Evolutionary conservation across 2,113 vertebrate species (phyloP).

Genomic region (Ceuthmochares aereus): DNA sequence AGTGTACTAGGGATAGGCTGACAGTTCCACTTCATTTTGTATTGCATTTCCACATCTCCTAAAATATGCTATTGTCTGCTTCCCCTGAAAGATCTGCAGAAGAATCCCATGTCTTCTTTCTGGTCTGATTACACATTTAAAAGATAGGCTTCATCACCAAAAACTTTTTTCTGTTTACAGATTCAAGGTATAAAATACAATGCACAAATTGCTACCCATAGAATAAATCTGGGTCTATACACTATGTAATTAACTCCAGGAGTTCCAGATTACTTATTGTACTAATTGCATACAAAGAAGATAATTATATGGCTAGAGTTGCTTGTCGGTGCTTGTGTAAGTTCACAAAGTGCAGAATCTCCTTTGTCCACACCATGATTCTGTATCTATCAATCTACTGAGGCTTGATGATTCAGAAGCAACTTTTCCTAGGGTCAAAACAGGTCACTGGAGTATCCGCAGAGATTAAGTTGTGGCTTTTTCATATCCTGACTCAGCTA

Average conservation of each 20-base stretch:
- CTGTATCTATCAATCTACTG: background rate
- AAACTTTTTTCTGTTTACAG: background rate
- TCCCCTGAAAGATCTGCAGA: background rate
- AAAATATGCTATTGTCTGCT: background rate
- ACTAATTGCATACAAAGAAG: constrained; percentile 12
- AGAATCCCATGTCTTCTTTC: background rate
- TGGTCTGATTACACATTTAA: background rate
- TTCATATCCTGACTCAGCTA: background rate
- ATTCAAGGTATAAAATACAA: background rate
- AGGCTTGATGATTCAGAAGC: constrained; percentile 19
- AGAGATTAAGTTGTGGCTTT: background rate
- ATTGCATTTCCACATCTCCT: background rate
- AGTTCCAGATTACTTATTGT: background rate
- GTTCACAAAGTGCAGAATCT: background rate
- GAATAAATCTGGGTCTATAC: background rate
- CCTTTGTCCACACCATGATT: background rate
- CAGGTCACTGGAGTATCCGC: background rate
- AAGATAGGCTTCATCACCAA: background rate
- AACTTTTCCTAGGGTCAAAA: background rate
- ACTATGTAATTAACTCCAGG: background rate
- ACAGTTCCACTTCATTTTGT: background rate
- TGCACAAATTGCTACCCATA: background rate
- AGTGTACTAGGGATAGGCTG: background rate
- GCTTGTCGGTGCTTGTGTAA: background rate
- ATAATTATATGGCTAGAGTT: background rate